Evolutionary conservation across 2,888 invertebrate genomes (phyloP).

Genomic region (Rhodophaea formosa): DNA sequence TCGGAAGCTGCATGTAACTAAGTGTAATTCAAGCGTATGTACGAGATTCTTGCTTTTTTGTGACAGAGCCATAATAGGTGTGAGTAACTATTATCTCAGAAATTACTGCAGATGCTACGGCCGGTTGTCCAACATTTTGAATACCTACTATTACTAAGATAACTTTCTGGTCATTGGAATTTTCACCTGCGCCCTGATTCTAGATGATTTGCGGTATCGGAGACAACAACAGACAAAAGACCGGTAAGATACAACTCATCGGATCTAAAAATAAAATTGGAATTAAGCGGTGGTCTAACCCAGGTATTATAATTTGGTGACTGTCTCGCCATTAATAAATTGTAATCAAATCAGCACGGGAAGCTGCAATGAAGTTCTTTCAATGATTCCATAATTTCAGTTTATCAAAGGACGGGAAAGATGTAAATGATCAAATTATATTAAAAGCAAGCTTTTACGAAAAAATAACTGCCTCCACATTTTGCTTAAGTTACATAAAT

Average conservation of each 20-base stretch:
- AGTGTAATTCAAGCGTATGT: too few species aligned
- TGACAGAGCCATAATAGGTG: too few species aligned
- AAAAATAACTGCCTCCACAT: too few species aligned
- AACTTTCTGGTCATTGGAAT: background rate
- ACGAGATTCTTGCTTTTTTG: too few species aligned
- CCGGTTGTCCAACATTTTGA: too few species aligned
- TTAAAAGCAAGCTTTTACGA: too few species aligned
- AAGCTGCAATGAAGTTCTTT: constrained; percentile 11
- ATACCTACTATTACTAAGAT: too few species aligned
- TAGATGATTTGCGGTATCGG: constrained; percentile 61
- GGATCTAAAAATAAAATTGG: constrained; percentile 38
- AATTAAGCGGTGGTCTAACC: constrained; percentile 16
- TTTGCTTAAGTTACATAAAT: too few species aligned
- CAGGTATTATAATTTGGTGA: constrained; percentile 14
- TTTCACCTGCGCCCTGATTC: constrained; percentile 35
- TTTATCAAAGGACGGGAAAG: constrained; percentile 4
- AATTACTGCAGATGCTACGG: too few species aligned
- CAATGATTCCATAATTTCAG: constrained; percentile 16
- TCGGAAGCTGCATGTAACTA: too few species aligned
- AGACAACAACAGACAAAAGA: constrained; percentile 41
- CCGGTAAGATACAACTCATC: constrained; percentile 42
- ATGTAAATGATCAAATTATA: constrained; percentile 2
- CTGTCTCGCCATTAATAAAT: constrained; percentile 18
- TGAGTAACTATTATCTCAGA: too few species aligned
- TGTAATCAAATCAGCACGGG: constrained; percentile 16